phyloP scores from a whole-genome alignment of 2,888 invertebrate genomes.

The Reticulitermes lucifugus region DNA sequence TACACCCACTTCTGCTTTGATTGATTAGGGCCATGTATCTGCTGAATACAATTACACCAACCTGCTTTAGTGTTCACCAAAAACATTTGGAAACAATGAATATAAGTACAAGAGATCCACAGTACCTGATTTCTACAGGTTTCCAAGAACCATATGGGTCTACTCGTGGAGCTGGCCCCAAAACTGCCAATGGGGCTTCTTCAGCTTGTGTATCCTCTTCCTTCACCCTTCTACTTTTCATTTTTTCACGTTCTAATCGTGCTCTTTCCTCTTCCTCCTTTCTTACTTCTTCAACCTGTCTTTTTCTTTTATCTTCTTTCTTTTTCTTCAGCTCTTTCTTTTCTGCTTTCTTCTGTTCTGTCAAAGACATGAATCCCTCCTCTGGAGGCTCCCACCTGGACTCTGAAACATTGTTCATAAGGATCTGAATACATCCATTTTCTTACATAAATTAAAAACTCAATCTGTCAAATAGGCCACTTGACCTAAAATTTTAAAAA shows the following conservation, averaged over 20 bases:
- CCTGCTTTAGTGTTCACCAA: no score
- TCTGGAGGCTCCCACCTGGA: constrained; percentile 81
- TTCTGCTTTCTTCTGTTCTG: constrained; percentile 71
- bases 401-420: constrained; percentile 66
- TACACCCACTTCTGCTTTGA: no score
- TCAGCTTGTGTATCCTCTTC: constrained; percentile 63
- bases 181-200: constrained; percentile 62
- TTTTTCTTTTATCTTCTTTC: constrained; percentile 60
- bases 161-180: constrained; percentile 72
- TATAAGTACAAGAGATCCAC: not conserved
- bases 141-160: constrained; percentile 85
- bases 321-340: constrained; percentile 66
- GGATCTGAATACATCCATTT: no score
- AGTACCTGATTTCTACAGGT: constrained; percentile 72
- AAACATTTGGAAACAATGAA: not conserved
- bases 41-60: no score
- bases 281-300: constrained; percentile 60
- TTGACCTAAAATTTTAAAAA: no score
- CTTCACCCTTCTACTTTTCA: constrained; percentile 64
- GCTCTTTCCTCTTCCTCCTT: constrained; percentile 62
- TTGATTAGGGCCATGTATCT: no score
- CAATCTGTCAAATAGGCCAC: no score
- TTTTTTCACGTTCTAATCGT: constrained; percentile 53
- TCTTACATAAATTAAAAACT: no score
- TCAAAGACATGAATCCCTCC: constrained; percentile 77